Base-by-base conservation (phyloP, 37 sponge, comb jelly and placozoan genomes). In the Axinella damicornis region DNA sequence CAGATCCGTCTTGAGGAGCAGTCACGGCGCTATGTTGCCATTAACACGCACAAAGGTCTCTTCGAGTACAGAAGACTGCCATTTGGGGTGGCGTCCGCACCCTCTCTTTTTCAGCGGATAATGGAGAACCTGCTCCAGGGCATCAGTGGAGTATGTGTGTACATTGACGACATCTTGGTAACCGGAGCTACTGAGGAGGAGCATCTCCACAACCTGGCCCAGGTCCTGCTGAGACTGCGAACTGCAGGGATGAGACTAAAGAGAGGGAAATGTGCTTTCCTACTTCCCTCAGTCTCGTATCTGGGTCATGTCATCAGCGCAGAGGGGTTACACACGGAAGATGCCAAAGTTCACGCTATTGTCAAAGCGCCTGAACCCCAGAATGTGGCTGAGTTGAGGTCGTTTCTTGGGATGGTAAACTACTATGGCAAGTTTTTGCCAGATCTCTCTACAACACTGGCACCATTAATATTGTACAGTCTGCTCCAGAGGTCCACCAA, bases 381-480 rank as follows among this genome's bases (percentile, higher is more conserved):
- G 25, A 46, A 32, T 52, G 69, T 22, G 25, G 18, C 65, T 22
- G 52, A 63, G 12, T 39, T 79, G 18, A 79, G 38, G 28, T 31
- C 80, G 69, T 79, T 79, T 30, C 27, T 79, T 15, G 80, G 80
- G 16, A 30, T 65, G 41, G 27, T 79, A n/a, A 79, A 79, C 53
- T 79, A 79, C 27, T 79, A 79, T 14, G 67, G 67, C 19, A 79
- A 65, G 69, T 79, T 79, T 41, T n/a, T 79, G n/a, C 69, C 81
- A 21, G 34, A 73, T 28, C 69, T 80, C 17, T 24, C 81, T 22
- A 73, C 41, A 5, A 27, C 72, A 21, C 40, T 80, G 52, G 69
- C 81, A n/a, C 81, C 81, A n/a, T n/a, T n/a, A n/a, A n/a, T n/a
- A 25, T 16, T 80, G 33, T 34, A 80, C 41, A 22, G 67, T 53